Base-by-base conservation (phyloP, 2,113 vertebrate genomes). In the Synchiropus splendidus region DNA sequence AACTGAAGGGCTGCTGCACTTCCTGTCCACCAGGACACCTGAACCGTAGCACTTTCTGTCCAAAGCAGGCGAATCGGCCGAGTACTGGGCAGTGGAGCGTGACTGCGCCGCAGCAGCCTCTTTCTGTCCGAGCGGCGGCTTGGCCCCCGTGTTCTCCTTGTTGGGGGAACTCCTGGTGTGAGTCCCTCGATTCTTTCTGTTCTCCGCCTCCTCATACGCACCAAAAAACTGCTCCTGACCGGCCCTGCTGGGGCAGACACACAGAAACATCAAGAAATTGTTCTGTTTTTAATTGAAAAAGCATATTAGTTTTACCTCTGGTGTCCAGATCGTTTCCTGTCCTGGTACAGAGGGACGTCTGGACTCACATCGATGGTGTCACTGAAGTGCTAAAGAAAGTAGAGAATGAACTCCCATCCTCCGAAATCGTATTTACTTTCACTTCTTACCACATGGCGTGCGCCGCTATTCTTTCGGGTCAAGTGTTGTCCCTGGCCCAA, bases 331-430 rank as follows among this genome's bases (percentile, higher is more conserved):
- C 55, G 78, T 61, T 74, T 86, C 60, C 71, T 81, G 41, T 89
- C 84, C 82, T 90, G 87, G 70, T 87, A 82, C 70, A 64, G 83
- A 57, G 85, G 86, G 32, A 83, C 61, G 46, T 86, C 89, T 59
- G 87, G 87, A 72, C 89, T 92, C 56, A 88, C 87, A 74, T 78
- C 88, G 56, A 88, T 86, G 65, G 89, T 90, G 84, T 95, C 89
- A 59, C 88, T 89, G 67, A 92, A 89, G 64, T 82, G 91, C 95
- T 97, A 54, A 59, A 5, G 63, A 18, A 70, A 27, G 69, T 12
- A 6, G 1, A 47, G 21, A 39, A 15, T 36, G 14, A 36, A 36
- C 34, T 13, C 5, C 12, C 5, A 36, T n/a, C n/a, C 13, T 49
- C 9, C 44, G n/a, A 35, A 27, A 27, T 27, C 4, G 8, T 8